Evolutionary conservation across 2,888 invertebrate species (phyloP).

Genomic region (Endomychus coccineus): DNA sequence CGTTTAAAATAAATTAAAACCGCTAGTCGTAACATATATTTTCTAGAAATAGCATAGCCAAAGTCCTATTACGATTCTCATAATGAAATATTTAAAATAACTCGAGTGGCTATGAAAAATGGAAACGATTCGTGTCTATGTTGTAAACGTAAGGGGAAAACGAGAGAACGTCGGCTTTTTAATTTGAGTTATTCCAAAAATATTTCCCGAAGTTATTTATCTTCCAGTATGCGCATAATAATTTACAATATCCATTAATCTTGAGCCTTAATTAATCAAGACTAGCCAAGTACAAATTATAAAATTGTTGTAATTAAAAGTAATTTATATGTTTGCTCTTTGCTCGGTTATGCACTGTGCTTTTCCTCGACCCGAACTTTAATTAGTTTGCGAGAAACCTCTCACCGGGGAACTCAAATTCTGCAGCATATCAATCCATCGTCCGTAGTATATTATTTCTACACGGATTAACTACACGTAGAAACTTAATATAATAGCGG

Average conservation of each 20-base stretch:
- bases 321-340: constrained; percentile 42
- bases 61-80: no score
- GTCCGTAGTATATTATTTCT: no score
- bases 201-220: constrained; percentile 25
- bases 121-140: no score
- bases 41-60: no score
- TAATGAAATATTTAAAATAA: no score
- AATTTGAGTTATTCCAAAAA: constrained; percentile 23
- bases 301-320: constrained; percentile 45
- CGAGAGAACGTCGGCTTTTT: constrained; percentile 6
- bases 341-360: constrained; percentile 41
- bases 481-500: no score
- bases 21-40: no score
- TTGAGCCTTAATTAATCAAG: constrained; percentile 41
- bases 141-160: no score
- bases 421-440: constrained; percentile 18
- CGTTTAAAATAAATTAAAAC: no score
- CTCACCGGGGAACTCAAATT: constrained; percentile 17
- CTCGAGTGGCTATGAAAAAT: no score
- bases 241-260: constrained; percentile 41
- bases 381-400: constrained; percentile 33
- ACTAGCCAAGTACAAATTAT: constrained; percentile 43
- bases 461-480: no score
- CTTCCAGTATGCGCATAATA: constrained; percentile 38
- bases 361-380: constrained; percentile 32